A percentile compares a stretch with the other conserved stretches of the same genome.
These are phyloP conservation scores for Lepus europaeus DNA, from an alignment of 2,113 vertebrate species.

Conservation along the genomic window DNA sequence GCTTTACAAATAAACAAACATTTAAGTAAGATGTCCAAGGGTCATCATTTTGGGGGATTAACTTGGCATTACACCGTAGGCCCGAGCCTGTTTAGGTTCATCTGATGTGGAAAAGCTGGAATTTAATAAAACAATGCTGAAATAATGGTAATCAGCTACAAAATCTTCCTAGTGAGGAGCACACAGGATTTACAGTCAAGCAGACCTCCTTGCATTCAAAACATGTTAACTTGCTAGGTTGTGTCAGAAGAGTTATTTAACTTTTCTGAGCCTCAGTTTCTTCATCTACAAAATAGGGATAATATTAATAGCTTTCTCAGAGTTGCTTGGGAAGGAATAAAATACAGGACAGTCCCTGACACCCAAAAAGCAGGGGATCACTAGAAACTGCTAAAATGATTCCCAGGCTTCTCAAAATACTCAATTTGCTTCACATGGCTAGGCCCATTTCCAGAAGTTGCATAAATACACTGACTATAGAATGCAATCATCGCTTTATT, in stretches of 20 bases:
- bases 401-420: neutral
- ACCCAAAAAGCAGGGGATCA: neutral
- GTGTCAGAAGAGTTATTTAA: neutral
- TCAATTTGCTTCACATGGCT: conserved; percentile 5
- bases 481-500: neutral
- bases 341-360: neutral
- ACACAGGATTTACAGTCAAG: neutral
- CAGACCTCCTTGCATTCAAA: neutral
- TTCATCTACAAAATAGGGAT: neutral
- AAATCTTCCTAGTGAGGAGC: neutral
- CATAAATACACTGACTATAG: neutral
- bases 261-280: conserved; percentile 17
- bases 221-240: neutral
- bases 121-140: conserved; percentile 38
- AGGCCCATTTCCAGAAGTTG: conserved; percentile 22
- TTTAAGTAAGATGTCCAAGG: neutral
- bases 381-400: neutral
- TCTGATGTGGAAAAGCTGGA: neutral
- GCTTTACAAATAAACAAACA: too few relatives aligned
- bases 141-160: neutral
- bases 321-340: conserved; percentile 20
- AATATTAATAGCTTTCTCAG: neutral
- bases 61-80: neutral
- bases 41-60: neutral
- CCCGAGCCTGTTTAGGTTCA: neutral